phyloP scores from a whole-genome alignment of 1,140 invertebrate genomes.

The Ceratina australensis region DNA sequence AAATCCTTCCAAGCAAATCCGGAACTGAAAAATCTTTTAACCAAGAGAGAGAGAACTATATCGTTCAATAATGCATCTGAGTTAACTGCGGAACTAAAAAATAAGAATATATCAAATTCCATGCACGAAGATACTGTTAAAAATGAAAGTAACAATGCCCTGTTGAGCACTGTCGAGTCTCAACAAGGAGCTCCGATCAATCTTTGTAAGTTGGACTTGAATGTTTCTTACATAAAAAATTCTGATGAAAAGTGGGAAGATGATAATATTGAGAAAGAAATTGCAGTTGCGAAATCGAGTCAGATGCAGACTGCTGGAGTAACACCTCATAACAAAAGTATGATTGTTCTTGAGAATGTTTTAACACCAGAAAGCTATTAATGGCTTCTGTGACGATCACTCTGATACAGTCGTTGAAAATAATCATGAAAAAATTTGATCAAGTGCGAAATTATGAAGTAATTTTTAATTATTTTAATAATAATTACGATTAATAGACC shows the following conservation, averaged over 20 bases:
- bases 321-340: slow-evolving; percentile 1
- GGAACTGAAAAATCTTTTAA: slow-evolving; percentile 49
- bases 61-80: slow-evolving; percentile 26
- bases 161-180: background rate
- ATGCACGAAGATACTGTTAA: no score
- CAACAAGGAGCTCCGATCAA: slow-evolving; percentile 6
- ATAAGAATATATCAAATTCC: no score
- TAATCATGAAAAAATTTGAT: background rate
- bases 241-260: background rate
- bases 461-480: background rate
- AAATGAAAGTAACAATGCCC: background rate
- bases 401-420: background rate
- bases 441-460: background rate
- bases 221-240: slow-evolving; percentile 10
- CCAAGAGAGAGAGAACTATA: slow-evolving; percentile 35
- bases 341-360: slow-evolving; percentile 48
- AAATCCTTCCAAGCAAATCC: slow-evolving; percentile 60
- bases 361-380: slow-evolving; percentile 54
- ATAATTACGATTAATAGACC: background rate
- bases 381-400: background rate
- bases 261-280: background rate
- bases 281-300: background rate
- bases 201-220: slow-evolving; percentile 25
- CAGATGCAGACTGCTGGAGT: background rate
- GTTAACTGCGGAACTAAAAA: slow-evolving; percentile 11